phyloP scores from a whole-genome alignment of 2,797 vertebrate genomes.

The Chelmon rostratus region DNA sequence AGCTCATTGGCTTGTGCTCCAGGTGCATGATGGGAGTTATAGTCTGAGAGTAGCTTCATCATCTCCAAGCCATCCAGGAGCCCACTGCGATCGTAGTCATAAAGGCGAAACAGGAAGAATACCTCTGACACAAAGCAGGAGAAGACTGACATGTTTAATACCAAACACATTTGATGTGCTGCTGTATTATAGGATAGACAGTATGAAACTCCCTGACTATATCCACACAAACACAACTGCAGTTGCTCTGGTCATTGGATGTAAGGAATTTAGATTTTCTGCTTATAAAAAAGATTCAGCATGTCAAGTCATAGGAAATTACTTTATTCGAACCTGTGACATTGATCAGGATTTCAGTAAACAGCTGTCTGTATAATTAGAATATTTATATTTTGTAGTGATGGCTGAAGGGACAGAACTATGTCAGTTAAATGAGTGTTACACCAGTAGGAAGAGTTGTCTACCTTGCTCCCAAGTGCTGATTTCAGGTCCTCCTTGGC shows the following conservation, averaged over 20 bases:
- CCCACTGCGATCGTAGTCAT: slow-evolving; percentile 90
- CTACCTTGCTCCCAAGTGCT: slow-evolving; percentile 88
- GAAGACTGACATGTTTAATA: slow-evolving; percentile 11
- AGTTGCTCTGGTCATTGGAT: not conserved
- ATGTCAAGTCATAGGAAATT: not conserved
- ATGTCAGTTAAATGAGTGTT: not conserved
- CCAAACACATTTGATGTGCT: not conserved
- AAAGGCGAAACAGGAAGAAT: slow-evolving; percentile 90
- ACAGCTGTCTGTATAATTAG: not conserved
- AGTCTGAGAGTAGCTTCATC: slow-evolving; percentile 88
- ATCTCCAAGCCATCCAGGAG: slow-evolving; percentile 92
- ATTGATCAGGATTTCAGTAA: not conserved
- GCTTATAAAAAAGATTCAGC: not conserved
- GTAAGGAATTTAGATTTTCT: not conserved
- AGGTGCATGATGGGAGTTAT: slow-evolving; percentile 74
- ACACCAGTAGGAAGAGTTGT: slow-evolving; percentile 1
- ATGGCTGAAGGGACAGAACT: not conserved
- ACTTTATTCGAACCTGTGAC: not conserved
- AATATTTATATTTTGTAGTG: not conserved
- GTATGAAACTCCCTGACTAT: not conserved
- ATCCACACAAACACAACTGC: slow-evolving; percentile 2
- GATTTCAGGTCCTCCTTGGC: slow-evolving; percentile 76
- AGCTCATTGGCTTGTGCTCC: slow-evolving; percentile 57
- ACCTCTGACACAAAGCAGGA: slow-evolving; percentile 79
- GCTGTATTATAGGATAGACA: not conserved